Evolutionary conservation across 2,888 invertebrate genomes (phyloP).

Genomic region (Halocaridina rubra): DNA sequence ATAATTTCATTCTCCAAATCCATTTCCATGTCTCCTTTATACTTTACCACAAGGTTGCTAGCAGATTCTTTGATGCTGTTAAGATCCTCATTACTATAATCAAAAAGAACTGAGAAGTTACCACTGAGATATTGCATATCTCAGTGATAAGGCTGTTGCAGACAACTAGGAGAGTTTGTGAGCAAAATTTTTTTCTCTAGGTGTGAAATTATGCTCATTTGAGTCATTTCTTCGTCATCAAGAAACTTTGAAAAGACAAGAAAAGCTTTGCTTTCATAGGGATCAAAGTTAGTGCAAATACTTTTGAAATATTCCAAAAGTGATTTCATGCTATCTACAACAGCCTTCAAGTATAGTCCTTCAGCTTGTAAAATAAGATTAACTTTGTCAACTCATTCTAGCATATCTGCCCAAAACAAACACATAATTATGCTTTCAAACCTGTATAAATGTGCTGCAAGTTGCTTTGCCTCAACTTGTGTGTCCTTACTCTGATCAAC

Average conservation of each 20-base stretch:
- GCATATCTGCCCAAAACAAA: too few species aligned
- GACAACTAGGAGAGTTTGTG: not conserved
- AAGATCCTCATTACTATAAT: not conserved
- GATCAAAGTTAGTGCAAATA: not conserved
- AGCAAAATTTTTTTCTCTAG: not conserved
- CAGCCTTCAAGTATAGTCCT: not conserved
- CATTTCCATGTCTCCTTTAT: not conserved
- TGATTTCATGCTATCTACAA: not conserved
- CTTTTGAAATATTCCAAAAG: too few species aligned
- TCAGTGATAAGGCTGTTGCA: not conserved
- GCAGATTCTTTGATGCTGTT: not conserved
- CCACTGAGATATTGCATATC: not conserved
- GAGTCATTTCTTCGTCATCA: not conserved
- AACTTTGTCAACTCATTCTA: too few species aligned
- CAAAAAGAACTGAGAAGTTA: not conserved
- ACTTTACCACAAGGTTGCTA: not conserved
- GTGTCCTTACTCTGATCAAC: too few species aligned
- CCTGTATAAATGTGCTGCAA: too few species aligned
- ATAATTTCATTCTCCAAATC: not conserved
- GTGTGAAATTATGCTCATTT: not conserved
- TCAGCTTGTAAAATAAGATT: too few species aligned
- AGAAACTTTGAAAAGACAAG: not conserved
- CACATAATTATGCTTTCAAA: too few species aligned
- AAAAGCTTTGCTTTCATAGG: not conserved
- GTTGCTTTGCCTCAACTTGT: too few species aligned